Evolutionary conservation across 2,113 vertebrate genomes (phyloP), one percentile per base, ranked within the genome.

Genomic region (Gnathonemus echidnorhynchus): DNA sequence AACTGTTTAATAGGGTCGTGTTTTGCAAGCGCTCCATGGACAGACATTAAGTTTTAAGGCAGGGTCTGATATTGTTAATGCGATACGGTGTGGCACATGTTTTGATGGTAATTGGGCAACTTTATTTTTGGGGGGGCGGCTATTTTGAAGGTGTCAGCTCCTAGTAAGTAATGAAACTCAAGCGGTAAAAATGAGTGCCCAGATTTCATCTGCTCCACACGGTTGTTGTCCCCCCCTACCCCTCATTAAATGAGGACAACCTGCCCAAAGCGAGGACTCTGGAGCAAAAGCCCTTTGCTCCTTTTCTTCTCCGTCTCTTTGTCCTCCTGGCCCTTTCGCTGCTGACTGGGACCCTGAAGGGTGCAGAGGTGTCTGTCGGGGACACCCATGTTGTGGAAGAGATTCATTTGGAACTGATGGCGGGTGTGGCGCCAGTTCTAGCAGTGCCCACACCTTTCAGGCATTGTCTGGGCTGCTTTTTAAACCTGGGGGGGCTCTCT

Each of bases 311-410:
- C 74, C 0, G 1, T 1, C 31, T 42, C 35, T 35, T 42, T 80
- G 74, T 39, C 31, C 74, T 42, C 35, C 35, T 39, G 4, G 74
- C 74, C 74, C 74, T 17, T 80, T 19, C 1, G 15, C 74, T 80
- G 39, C 74, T 8, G 5, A 5, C 70, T 1, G 70, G 70, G 70
- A 77, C 93, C 90, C 90, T 93, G 94, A 93, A 92, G 70, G 31
- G 35, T 35, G 0, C 74, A 8, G 74, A 93, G 27, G 1, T 86
- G 15, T 87, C 92, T 90, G 90, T 91, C 89, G 80, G 50, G 91
- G 90, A 93, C 87, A 92, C 90, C 92, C 91, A 90, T 92, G 92
- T 93, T 93, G 92, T 94, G 93, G 94, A 58, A 24, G 6, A 58
- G 56, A 24, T 24, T 24, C 56, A 24, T 24, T 58, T 24, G 56